Conservation (phyloP, 2,113 vertebrate species). For the Notarius lentiginosus region DNA sequence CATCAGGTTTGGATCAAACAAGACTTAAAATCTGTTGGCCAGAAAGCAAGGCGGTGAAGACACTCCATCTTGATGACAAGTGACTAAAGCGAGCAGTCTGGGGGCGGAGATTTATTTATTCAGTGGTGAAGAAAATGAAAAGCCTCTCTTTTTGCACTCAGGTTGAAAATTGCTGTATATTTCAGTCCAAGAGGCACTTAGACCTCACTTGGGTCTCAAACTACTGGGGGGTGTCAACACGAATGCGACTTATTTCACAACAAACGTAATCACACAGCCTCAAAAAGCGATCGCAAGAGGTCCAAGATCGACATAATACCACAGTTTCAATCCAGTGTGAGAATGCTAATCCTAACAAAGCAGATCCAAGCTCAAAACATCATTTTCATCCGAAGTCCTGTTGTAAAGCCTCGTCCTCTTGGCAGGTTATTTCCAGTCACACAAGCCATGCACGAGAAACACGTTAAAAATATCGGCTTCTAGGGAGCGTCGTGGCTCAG, state of each 20-base stretch:
- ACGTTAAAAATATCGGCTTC: background rate
- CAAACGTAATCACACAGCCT: too few relatives aligned
- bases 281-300: background rate
- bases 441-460: background rate
- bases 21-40: background rate
- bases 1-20: slow-evolving; percentile 6
- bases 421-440: background rate
- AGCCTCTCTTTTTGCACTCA: slow-evolving; percentile 54
- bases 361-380: background rate
- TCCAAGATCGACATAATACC: background rate
- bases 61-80: slow-evolving; percentile 62
- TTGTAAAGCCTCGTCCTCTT: background rate
- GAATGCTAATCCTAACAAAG: background rate
- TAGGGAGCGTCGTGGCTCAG: too few relatives aligned
- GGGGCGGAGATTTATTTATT: slow-evolving; percentile 64
- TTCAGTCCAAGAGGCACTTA: slow-evolving; percentile 36
- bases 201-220: background rate
- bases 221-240: too few relatives aligned
- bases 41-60: slow-evolving; percentile 32
- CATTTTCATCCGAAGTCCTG: background rate
- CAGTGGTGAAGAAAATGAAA: slow-evolving; percentile 69
- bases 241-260: too few relatives aligned
- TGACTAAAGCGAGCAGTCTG: slow-evolving; percentile 52
- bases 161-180: slow-evolving; percentile 59
- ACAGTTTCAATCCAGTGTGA: background rate